Evolutionary conservation across 1,140 invertebrate genomes (phyloP), one percentile per base, ranked within the genome.

Genomic region (Apis cerana): DNA sequence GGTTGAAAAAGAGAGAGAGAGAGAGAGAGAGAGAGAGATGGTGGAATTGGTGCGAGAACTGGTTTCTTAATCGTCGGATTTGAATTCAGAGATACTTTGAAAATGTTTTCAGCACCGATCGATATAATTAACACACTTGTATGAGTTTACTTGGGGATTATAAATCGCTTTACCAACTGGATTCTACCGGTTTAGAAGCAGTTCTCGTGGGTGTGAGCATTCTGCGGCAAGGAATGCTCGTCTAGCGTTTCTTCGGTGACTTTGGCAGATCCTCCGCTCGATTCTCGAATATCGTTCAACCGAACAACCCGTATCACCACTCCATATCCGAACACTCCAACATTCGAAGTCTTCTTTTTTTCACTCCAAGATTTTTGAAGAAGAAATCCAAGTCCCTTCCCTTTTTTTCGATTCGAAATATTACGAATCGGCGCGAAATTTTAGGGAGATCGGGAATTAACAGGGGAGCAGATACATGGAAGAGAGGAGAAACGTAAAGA

Each of bases 121-220:
- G 70, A 65, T 80, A 48, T 75, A 80, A 80, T 80, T 80, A 75
- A 80, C 64, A 71, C 78, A 56, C 61, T 43, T 62, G 61, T 72
- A 75, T 80, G 33, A 65, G 78, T 80, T 80, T 80, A 80, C 78
- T 65, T 65, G 59, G 59, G 78, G 78, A 80, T 80, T 80, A 80
- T 80, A 80, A 80, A 80, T 80, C 70, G 78, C 27, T 80, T 80
- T 71, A 80, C 78, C 78, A 80, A 80, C 71, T 82, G 80, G 74
- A 82, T 82, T 82, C 80, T 82, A 82, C 80, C 72, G 80, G 72
- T 82, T 82, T 82, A 50, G 62, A 82, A 76, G 74, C 74, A 76
- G 78, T 80, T 76, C 80, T 82, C 80, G 74, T 76, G 64, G 74
- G 74, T 82, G 80, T 75, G 59, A 75, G 78, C 78, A 80, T 80